Evolutionary conservation across 2,888 invertebrate species (phyloP).

Genomic region (Nephrotoma flavescens): DNA sequence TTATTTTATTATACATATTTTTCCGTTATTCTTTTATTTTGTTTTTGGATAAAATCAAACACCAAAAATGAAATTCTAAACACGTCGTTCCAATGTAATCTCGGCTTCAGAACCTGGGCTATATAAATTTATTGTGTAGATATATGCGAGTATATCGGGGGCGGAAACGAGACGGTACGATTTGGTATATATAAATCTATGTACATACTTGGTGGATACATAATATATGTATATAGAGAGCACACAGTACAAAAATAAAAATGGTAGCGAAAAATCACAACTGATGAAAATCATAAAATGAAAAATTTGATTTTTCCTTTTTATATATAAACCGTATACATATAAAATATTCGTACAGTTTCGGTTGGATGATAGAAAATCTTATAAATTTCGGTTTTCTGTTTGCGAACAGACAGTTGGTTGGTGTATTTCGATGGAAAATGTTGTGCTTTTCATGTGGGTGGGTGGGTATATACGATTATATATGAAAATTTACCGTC

Average conservation of each 20-base stretch:
- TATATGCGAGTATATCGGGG: not conserved
- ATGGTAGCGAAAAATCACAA: not conserved
- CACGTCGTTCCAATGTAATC: conserved; percentile 2
- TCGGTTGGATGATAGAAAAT: not conserved
- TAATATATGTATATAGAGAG: not conserved
- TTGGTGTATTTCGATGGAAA: not conserved
- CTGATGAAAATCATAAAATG: not conserved
- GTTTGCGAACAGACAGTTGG: not conserved
- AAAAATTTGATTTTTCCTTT: not conserved
- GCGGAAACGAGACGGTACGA: not conserved
- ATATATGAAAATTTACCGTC: not conserved
- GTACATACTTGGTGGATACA: not conserved
- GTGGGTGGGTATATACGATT: not conserved
- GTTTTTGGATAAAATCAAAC: not conserved
- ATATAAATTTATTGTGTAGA: not conserved
- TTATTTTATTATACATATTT: not conserved
- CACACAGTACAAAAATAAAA: not conserved
- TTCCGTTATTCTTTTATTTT: not conserved
- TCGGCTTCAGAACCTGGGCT: not conserved
- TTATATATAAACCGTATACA: not conserved
- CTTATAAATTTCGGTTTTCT: not conserved
- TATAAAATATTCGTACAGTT: not conserved
- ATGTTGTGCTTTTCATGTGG: not conserved
- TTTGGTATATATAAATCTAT: not conserved
- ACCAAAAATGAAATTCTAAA: conserved; percentile 1